Evolutionary conservation across 2,797 vertebrate genomes (phyloP).

Genomic region (Hirundo rustica): DNA sequence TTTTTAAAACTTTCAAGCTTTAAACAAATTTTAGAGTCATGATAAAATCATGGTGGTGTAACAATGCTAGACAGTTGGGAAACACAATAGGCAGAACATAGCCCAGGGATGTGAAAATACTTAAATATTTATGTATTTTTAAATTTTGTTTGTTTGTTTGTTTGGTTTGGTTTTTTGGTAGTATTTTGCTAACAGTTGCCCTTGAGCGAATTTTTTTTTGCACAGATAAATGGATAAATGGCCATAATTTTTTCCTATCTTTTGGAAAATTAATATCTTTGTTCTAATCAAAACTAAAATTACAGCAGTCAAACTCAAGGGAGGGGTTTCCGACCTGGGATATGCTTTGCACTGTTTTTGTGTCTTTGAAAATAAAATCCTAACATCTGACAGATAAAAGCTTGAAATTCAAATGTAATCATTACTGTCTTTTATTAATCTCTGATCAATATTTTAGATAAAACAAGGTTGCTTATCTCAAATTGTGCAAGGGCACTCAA

Average conservation of each 20-base stretch:
- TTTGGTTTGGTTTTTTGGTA: background rate
- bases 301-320: background rate
- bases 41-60: background rate
- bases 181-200: background rate
- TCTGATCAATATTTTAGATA: background rate
- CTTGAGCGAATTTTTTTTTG: background rate
- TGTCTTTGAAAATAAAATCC: background rate
- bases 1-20: background rate
- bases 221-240: background rate
- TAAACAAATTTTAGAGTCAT: background rate
- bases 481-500: background rate
- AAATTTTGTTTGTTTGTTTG: background rate
- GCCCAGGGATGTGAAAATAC: background rate
- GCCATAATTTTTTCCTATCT: background rate
- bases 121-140: background rate
- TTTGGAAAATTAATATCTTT: background rate
- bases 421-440: background rate
- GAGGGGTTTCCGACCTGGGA: background rate
- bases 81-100: background rate
- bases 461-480: background rate
- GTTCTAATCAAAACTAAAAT: background rate
- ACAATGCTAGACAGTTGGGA: fast-evolving
- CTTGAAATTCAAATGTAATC: background rate
- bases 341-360: background rate
- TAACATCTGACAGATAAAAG: background rate